Evolutionary conservation across 2,888 invertebrate genomes (phyloP).

Genomic region (Dioctria rufipes): DNA sequence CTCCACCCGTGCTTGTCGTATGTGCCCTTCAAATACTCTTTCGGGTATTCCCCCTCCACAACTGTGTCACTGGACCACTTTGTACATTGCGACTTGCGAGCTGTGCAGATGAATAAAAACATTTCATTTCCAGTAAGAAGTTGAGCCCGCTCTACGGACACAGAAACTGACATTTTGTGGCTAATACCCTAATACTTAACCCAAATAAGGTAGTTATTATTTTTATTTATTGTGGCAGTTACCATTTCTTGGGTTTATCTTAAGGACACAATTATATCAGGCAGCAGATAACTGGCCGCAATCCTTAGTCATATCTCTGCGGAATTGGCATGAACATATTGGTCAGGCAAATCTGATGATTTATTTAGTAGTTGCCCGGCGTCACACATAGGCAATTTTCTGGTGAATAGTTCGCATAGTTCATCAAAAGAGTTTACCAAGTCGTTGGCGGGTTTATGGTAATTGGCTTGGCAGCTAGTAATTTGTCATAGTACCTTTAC

Average conservation of each 20-base stretch:
- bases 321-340: slow-evolving; percentile 56
- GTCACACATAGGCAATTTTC: slow-evolving; percentile 39
- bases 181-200: slow-evolving; percentile 56
- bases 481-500: neutral
- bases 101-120: slow-evolving; percentile 58
- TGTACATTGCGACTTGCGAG: slow-evolving; percentile 51
- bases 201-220: slow-evolving; percentile 60
- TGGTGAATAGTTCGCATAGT: neutral
- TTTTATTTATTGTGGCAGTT: slow-evolving; percentile 59
- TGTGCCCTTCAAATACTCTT: slow-evolving; percentile 53
- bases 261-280: slow-evolving; percentile 54
- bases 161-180: slow-evolving; percentile 39
- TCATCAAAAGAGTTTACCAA: neutral
- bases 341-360: slow-evolving; percentile 57
- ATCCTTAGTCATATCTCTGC: slow-evolving; percentile 53
- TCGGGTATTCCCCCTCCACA: slow-evolving; percentile 40
- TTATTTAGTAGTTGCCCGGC: slow-evolving; percentile 50
- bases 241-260: slow-evolving; percentile 58
- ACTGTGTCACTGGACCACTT: slow-evolving; percentile 43
- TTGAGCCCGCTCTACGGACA: slow-evolving; percentile 38
- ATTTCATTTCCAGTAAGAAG: slow-evolving; percentile 55
- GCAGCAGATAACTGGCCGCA: slow-evolving; percentile 47
- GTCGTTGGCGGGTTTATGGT: slow-evolving; percentile 2
- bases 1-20: slow-evolving; percentile 19
- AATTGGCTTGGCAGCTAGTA: neutral